phyloP scores from a whole-genome alignment of 2,113 vertebrate genomes.

The Hippocampus zosterae region DNA sequence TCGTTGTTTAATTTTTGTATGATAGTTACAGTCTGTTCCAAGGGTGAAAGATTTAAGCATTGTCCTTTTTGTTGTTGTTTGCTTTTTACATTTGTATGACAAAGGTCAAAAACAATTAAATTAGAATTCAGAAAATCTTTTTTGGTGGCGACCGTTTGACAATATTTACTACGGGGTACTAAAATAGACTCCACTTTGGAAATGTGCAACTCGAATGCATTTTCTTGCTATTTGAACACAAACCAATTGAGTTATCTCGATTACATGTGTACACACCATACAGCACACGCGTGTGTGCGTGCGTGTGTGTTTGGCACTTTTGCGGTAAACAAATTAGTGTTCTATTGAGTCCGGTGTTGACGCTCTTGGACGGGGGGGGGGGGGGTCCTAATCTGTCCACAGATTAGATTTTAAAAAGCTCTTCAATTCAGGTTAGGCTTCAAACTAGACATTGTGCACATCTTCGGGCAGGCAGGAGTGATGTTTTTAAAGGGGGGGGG shows the following conservation, averaged over 20 bases:
- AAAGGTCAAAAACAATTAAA: neutral
- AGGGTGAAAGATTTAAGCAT: neutral
- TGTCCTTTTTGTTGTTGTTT: neutral
- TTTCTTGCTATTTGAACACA: neutral
- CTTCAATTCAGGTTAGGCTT: slow-evolving; percentile 54
- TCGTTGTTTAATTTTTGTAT: neutral
- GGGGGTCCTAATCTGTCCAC: slow-evolving; percentile 57
- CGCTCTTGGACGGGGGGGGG: slow-evolving; percentile 51
- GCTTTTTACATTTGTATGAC: neutral
- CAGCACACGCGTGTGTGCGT: slow-evolving; percentile 30
- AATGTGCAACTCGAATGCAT: neutral
- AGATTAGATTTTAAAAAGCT: slow-evolving; percentile 55
- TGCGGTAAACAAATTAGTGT: slow-evolving; percentile 65
- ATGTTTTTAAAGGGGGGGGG: neutral
- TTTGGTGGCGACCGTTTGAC: neutral
- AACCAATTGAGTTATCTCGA: neutral
- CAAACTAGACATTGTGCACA: neutral
- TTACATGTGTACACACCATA: neutral
- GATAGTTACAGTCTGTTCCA: neutral
- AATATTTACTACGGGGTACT: neutral
- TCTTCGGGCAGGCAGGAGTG: neutral
- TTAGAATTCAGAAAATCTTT: neutral
- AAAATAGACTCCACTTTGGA: neutral
- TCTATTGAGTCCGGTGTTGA: slow-evolving; percentile 65
- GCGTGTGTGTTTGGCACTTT: slow-evolving; percentile 51